A percentile compares a stretch with the other conserved stretches of the same genome.
phyloP scores from a whole-genome alignment of 2,797 vertebrate genomes.

The Microctenopoma stevenorrisi region DNA sequence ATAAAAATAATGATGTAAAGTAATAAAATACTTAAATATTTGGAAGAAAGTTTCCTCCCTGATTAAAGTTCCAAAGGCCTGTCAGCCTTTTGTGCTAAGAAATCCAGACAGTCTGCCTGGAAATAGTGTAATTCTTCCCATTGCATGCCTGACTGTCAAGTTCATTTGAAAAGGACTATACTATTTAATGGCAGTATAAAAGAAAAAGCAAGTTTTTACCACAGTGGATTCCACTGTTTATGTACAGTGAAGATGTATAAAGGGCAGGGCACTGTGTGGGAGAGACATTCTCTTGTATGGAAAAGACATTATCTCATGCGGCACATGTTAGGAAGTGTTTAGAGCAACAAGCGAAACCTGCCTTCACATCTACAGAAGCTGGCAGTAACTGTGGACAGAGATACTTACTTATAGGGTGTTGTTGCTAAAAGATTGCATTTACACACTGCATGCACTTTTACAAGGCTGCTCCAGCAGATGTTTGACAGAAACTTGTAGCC shows the following conservation, averaged over 20 bases:
- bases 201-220: slow-evolving; percentile 4
- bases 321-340: slow-evolving; percentile 16
- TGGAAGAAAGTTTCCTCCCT: slow-evolving; percentile 9
- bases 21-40: slow-evolving; percentile 3
- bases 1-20: background rate
- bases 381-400: slow-evolving; percentile 40
- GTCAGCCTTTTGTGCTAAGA: slow-evolving; percentile 42
- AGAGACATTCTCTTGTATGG: slow-evolving; percentile 47
- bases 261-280: slow-evolving; percentile 53
- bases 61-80: slow-evolving; percentile 36
- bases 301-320: slow-evolving; percentile 70
- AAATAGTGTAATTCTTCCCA: slow-evolving; percentile 43
- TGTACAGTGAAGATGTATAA: slow-evolving; percentile 45
- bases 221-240: slow-evolving; percentile 50
- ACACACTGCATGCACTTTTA: slow-evolving; percentile 22
- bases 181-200: slow-evolving; percentile 24
- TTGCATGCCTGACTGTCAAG: slow-evolving; percentile 28
- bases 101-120: slow-evolving; percentile 24
- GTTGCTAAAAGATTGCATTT: slow-evolving; percentile 14
- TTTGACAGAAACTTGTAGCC: slow-evolving; percentile 1
- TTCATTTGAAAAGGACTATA: slow-evolving; percentile 40
- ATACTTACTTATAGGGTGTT: slow-evolving; percentile 40
- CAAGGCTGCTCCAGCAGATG: slow-evolving; percentile 7
- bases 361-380: slow-evolving; percentile 25
- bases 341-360: slow-evolving; percentile 12